Base-by-base conservation (phyloP, 2,113 vertebrate species). In the Dendrocopos noguchii region DNA sequence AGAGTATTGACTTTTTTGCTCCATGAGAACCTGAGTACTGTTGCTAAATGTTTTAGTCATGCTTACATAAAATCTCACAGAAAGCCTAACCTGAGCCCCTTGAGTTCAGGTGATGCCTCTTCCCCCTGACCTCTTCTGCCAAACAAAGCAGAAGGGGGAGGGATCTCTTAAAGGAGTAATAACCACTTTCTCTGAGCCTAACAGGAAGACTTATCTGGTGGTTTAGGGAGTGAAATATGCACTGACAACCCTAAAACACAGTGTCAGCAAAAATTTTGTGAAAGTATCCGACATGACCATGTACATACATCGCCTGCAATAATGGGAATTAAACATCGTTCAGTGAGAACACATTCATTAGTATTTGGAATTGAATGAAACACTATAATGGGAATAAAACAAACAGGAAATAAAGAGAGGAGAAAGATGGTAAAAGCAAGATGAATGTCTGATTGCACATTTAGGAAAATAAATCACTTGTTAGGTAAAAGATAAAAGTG, bases 31-130 rank as follows among this genome's bases (percentile, higher is more conserved):
- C 70, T 61, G 78, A 93, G 78, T 75, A 94, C 74, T 95, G 89
- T 95, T 95, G 93, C 80, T 95, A 96, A 95, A 95, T 70, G 87
- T 94, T 95, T 95, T 95, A 96, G 93, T 95, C 93, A 94, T 95
- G 95, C 88, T 95, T 96, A 92, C 80, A 96, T 94, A 94, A 96
- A 95, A 92, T 72, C 61, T 95, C 84, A 77, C 84, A 93, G 87
- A 91, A 87, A 95, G 47, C 63, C 93, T 93, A 92, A 94, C 78
- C 47, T 88, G 93, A 94, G 70, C 70, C 84, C 36, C 66, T 79
- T 47, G n/a, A 84, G 77, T 68, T 94, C 91, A 96, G 94, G 89
- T 96, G 94, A 92, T 95, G 93, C 47, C 77, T 96, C 93, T 95
- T 96, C 93, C 91, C 80, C 31, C 70, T 95, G 94, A 95, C 93